These are phyloP conservation scores for Syrrhaptes paradoxus DNA, from an alignment of 2,113 vertebrate genomes.

Conservation along the genomic window DNA sequence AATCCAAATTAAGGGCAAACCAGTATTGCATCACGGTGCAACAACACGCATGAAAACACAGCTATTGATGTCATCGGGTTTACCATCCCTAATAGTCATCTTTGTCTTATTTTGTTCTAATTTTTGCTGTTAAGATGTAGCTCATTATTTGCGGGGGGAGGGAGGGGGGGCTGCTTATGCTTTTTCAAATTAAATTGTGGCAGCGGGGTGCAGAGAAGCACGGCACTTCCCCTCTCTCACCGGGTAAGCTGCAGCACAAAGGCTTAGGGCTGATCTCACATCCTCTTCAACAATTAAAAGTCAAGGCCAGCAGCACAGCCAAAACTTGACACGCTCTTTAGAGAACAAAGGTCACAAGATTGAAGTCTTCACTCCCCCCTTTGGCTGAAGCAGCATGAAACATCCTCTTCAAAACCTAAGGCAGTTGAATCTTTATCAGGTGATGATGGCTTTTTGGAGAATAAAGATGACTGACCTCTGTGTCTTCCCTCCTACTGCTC, in stretches of 20 bases:
- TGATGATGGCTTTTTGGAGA: constrained; percentile 63
- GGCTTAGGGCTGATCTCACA: constrained; percentile 57
- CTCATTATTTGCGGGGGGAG: neutral
- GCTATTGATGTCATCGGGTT: neutral
- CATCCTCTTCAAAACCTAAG: constrained; percentile 49
- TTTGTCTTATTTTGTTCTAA: neutral
- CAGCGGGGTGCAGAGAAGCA: neutral
- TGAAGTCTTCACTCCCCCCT: constrained; percentile 53
- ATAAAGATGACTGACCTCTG: constrained; percentile 53
- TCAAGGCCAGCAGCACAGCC: constrained; percentile 61
- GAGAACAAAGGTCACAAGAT: constrained; percentile 63
- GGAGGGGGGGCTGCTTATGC: neutral
- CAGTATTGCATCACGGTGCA: neutral
- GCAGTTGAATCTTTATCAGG: constrained; percentile 70
- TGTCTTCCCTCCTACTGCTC: constrained; percentile 50
- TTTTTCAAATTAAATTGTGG: neutral
- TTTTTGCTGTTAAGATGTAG: neutral
- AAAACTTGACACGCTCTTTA: constrained; percentile 66
- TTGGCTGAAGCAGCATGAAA: constrained; percentile 59
- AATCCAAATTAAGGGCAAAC: neutral
- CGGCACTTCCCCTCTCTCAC: constrained; percentile 42
- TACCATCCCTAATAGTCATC: neutral
- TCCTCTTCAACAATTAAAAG: constrained; percentile 69
- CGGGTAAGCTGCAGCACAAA: constrained; percentile 40
- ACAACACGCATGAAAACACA: neutral